Evolutionary conservation across 2,113 vertebrate genomes (phyloP).

Genomic region (Uria lomvia): DNA sequence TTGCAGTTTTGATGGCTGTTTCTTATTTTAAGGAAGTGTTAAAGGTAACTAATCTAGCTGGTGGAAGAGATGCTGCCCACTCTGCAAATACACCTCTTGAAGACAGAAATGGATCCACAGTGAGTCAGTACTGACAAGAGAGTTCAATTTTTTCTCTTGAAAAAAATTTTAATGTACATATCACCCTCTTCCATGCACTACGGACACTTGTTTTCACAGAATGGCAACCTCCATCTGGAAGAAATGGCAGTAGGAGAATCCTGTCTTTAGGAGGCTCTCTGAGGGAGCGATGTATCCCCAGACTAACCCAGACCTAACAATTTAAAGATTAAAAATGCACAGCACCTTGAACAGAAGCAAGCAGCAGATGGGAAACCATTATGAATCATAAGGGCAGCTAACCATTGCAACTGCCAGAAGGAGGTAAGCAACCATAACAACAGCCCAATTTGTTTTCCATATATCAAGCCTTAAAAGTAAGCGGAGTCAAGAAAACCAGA

Average conservation of each 20-base stretch:
- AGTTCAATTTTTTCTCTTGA: background rate
- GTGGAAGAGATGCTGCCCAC: background rate
- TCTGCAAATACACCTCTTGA: background rate
- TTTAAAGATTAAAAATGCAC: slow-evolving; percentile 22
- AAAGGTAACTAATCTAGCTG: background rate
- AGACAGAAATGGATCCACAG: background rate
- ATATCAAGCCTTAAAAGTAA: background rate
- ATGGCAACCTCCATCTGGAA: background rate
- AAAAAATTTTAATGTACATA: background rate
- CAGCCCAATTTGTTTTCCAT: background rate
- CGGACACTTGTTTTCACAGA: background rate
- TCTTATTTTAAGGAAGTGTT: background rate
- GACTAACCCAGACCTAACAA: background rate
- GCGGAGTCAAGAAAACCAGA: background rate
- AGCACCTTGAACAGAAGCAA: slow-evolving; percentile 17
- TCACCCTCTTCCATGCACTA: background rate
- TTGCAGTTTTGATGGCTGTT: background rate
- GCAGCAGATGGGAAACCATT: slow-evolving; percentile 40
- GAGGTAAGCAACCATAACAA: slow-evolving; percentile 32
- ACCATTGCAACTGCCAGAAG: slow-evolving; percentile 33
- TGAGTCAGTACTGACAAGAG: background rate
- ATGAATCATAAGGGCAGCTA: slow-evolving; percentile 54
- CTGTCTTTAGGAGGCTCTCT: background rate
- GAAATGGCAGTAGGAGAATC: background rate
- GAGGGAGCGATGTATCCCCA: background rate